Evolutionary conservation across 2,797 vertebrate genomes (phyloP).

Genomic region (Enteromius unitaeniatus): DNA sequence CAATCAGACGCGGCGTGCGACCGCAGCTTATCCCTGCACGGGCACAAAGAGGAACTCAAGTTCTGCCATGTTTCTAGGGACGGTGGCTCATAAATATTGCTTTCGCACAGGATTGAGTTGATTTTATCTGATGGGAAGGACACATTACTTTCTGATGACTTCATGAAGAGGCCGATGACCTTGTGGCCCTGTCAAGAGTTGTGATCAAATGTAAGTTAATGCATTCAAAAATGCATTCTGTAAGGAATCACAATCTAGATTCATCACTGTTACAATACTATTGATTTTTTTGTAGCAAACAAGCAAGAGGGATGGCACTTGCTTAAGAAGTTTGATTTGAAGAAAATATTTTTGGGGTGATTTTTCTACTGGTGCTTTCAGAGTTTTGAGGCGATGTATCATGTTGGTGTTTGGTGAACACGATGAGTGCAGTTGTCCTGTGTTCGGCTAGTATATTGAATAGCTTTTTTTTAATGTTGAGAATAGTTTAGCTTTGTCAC

Average conservation of each 20-base stretch:
- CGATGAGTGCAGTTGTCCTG: not conserved
- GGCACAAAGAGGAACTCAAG: conserved; percentile 50
- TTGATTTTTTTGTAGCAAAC: not conserved
- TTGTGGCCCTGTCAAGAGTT: not conserved
- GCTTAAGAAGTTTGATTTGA: not conserved
- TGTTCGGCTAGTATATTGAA: not conserved
- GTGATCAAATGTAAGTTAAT: conserved; percentile 1
- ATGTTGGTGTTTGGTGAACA: not conserved
- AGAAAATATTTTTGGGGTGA: not conserved
- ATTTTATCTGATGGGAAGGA: conserved; percentile 3
- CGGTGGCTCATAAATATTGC: conserved; percentile 11
- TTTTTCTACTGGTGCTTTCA: not conserved
- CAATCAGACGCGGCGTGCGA: conserved; percentile 68
- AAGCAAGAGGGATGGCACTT: not conserved
- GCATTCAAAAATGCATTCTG: not conserved
- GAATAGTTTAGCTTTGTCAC: not conserved
- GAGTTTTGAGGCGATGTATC: not conserved
- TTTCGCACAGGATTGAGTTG: not conserved
- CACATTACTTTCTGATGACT: conserved; percentile 23
- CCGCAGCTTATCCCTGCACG: conserved; percentile 70
- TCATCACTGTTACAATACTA: not conserved
- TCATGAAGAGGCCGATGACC: conserved; percentile 9
- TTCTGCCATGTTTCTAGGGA: not conserved
- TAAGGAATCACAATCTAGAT: not conserved
- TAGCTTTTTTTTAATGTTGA: not conserved